Base-by-base conservation (phyloP, 2,113 vertebrate genomes). In the Archocentrus centrarchus region DNA sequence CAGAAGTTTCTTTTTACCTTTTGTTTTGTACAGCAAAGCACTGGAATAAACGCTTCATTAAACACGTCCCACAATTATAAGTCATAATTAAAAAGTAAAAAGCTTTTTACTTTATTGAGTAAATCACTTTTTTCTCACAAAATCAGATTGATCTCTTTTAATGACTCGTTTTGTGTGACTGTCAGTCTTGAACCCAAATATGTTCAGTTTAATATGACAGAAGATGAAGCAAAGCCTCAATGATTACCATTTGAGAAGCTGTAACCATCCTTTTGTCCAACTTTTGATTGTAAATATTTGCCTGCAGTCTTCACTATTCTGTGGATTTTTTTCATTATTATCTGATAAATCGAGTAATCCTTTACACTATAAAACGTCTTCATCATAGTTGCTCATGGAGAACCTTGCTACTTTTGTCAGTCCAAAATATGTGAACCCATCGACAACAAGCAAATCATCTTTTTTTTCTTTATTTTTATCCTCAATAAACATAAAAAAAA, bases 1-100 rank as follows among this genome's bases (percentile, higher is more conserved):
- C 39, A 80, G 57, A 63, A n/a, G 7, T 13, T 35, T 77, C 50
- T 50, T 41, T 83, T 82, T 68, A 83, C 64, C 59, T 68, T 68
- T 41, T 15, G 35, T 5, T 18, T 7, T 30, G n/a, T 22, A 64
- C 58, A 62, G 10, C 32, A 55, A 3, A 70, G 18, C 24, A 32
- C 24, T 32, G 44, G 44, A 30, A 24, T 17, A 17, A 70, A 44
- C 24, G 2, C 0, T 1, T 70, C 44, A 20, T 53, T n/a, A 32
- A 55, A 32, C 27, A 32, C 17, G 47, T 70, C 64, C 50, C 44
- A 53, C 66, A 70, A 50, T 50, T 27, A 30, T 4, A 30, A 18
- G 24, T 53, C 20, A 37, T 3, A 37, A 4, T n/a, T 50, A 50
- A 50, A 57, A 57, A 8, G 3, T 57, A 11, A n/a, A 57, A n/a